Conservation (phyloP, 1,140 invertebrate species). For the Dendroctonus ponderosae region DNA sequence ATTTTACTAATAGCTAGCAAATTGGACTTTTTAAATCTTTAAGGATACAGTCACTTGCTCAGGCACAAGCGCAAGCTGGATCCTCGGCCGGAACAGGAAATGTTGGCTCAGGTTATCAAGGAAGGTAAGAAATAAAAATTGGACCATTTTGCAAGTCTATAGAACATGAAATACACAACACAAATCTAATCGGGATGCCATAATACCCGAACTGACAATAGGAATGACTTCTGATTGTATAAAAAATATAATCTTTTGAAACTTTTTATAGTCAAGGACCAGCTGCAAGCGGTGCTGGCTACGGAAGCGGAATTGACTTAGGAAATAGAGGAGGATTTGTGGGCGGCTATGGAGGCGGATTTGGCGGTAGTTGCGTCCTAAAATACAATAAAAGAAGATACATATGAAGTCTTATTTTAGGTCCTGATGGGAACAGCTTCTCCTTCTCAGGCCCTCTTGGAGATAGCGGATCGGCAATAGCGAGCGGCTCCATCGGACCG, state of each 20-base stretch:
- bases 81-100: conserved; percentile 11
- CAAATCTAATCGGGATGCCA: no score
- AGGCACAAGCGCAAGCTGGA: conserved; percentile 5
- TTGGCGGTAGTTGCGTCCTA: conserved; percentile 1
- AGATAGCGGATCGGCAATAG: conserved; percentile 40
- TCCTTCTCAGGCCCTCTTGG: conserved; percentile 19
- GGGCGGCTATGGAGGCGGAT: conserved; percentile 24
- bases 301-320: conserved; percentile 19
- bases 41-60: conserved; percentile 23
- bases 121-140: conserved; percentile 3
- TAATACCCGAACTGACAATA: no score
- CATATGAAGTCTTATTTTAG: background rate
- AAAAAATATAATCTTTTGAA: background rate
- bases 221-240: no score
- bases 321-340: conserved; percentile 24
- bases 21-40: conserved; percentile 9
- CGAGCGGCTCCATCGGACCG: conserved; percentile 53
- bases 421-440: conserved; percentile 24
- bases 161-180: no score
- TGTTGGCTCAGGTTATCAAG: conserved; percentile 19
- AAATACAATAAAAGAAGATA: no score
- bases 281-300: conserved; percentile 6
- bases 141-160: no score
- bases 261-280: conserved; percentile 1
- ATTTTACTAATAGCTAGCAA: no score